Percentiles rank a stretch among this genome's conserved stretches.
phyloP scores from a whole-genome alignment of 2,888 invertebrate species.

The Galerucella pusilla region DNA sequence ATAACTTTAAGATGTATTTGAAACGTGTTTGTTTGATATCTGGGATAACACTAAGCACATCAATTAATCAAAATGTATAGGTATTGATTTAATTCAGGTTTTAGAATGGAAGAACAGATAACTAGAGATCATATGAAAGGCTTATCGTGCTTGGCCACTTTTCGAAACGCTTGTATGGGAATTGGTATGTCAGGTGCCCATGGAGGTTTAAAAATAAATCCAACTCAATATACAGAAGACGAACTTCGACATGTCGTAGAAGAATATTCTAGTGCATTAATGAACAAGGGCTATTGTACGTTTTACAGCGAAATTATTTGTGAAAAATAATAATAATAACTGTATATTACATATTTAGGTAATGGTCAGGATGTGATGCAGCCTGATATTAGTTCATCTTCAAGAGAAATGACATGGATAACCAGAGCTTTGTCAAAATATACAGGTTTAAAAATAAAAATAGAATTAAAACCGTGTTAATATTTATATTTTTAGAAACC shows the following conservation, averaged over 20 bases:
- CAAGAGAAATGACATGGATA: conserved; percentile 58
- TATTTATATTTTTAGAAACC: conserved; percentile 38
- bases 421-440: conserved; percentile 43
- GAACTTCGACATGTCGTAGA: conserved; percentile 57
- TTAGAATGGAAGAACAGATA: conserved; percentile 55
- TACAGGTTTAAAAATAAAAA: conserved; percentile 40
- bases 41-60: no score
- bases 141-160: conserved; percentile 57
- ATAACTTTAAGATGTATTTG: no score
- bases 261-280: conserved; percentile 52
- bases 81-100: conserved; percentile 47
- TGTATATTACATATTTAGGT: conserved; percentile 44
- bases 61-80: no score
- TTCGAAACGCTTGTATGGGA: conserved; percentile 59
- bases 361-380: conserved; percentile 55
- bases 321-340: background rate
- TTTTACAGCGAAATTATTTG: background rate
- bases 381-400: conserved; percentile 58
- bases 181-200: conserved; percentile 58
- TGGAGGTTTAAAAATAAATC: conserved; percentile 59
- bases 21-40: no score
- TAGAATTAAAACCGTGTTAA: background rate
- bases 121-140: conserved; percentile 59
- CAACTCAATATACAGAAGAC: conserved; percentile 50
- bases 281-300: conserved; percentile 52